phyloP scores from a whole-genome alignment of 2,797 vertebrate genomes.

The Argentina silus region DNA sequence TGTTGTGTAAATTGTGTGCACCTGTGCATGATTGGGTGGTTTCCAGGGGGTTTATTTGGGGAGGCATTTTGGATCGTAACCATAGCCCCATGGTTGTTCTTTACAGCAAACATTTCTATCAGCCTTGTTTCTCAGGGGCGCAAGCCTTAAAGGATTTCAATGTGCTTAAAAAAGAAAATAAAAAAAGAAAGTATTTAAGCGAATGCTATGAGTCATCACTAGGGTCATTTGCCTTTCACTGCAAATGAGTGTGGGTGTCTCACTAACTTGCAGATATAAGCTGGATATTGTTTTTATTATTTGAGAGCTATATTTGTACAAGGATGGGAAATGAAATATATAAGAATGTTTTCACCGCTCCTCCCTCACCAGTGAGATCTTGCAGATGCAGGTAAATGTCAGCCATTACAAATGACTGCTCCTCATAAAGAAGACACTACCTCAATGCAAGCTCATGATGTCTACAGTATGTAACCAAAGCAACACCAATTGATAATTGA shows the following conservation, averaged over 20 bases:
- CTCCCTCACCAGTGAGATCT: conserved; percentile 18
- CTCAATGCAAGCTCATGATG: neutral
- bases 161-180: conserved; percentile 57
- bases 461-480: neutral
- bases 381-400: conserved; percentile 41
- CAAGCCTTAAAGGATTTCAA: conserved; percentile 65
- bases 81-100: neutral
- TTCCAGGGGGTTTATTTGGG: conserved; percentile 25
- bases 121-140: conserved; percentile 29
- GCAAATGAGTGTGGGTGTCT: conserved; percentile 85
- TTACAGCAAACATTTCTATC: conserved; percentile 21
- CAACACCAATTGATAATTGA: neutral
- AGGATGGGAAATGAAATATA: conserved; percentile 15
- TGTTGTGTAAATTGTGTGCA: neutral
- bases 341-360: conserved; percentile 19
- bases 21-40: neutral
- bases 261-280: conserved; percentile 80
- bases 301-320: conserved; percentile 42
- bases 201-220: conserved; percentile 78
- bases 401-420: conserved; percentile 45
- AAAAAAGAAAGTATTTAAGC: conserved; percentile 64
- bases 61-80: conserved; percentile 11
- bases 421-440: conserved; percentile 38
- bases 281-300: conserved; percentile 81
- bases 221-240: conserved; percentile 81